Evolutionary conservation across 2,797 vertebrate genomes (phyloP).

Genomic region (Microtus agrestis): DNA sequence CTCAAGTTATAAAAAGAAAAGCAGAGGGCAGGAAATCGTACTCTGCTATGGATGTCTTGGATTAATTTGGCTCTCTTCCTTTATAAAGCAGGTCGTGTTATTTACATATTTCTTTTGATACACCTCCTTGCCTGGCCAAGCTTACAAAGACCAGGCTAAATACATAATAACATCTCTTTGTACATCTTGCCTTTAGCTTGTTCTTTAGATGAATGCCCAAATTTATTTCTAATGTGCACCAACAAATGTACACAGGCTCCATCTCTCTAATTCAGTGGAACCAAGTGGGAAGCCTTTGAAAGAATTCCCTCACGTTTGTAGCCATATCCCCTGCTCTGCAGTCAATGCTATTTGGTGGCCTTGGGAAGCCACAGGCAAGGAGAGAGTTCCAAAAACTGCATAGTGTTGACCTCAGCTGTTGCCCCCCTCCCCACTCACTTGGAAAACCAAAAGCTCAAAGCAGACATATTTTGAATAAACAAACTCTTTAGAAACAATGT

Average conservation of each 20-base stretch:
- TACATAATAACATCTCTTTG: slow-evolving; percentile 85
- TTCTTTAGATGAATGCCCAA: slow-evolving; percentile 84
- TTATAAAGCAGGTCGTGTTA: slow-evolving; percentile 87
- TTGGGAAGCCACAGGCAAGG: slow-evolving; percentile 46
- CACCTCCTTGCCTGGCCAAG: slow-evolving; percentile 86
- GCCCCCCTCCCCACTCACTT: not conserved
- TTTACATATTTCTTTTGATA: slow-evolving; percentile 89
- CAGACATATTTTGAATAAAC: slow-evolving; percentile 52
- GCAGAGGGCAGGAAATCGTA: slow-evolving; percentile 86
- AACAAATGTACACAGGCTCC: slow-evolving; percentile 85
- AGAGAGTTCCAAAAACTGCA: not conserved
- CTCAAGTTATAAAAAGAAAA: slow-evolving; percentile 83
- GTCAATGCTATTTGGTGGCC: not conserved
- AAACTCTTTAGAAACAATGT: slow-evolving; percentile 69
- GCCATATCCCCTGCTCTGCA: not conserved
- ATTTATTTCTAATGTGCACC: slow-evolving; percentile 86
- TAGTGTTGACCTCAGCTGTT: slow-evolving; percentile 54
- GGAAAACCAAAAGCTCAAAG: not conserved
- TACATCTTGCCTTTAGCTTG: slow-evolving; percentile 82
- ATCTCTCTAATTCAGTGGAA: slow-evolving; percentile 51
- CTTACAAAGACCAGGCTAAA: slow-evolving; percentile 85
- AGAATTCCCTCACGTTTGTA: not conserved
- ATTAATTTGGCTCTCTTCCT: slow-evolving; percentile 85
- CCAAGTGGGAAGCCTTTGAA: slow-evolving; percentile 35
- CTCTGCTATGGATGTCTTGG: slow-evolving; percentile 84